These are phyloP conservation scores for Copidosoma aretas DNA, from an alignment of 2,888 invertebrate genomes.

Conservation along the genomic window DNA sequence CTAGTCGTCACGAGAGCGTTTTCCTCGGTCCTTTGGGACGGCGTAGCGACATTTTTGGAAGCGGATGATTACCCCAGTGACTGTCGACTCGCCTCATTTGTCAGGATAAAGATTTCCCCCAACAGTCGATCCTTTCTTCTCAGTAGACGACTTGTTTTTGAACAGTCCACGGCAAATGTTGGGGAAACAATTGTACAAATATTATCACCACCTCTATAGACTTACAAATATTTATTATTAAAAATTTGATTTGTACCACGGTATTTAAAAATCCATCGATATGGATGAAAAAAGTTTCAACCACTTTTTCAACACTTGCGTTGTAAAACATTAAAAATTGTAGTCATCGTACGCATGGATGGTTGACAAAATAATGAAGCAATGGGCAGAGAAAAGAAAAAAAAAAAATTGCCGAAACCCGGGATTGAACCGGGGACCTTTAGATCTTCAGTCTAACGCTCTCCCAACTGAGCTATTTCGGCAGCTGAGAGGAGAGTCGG, in stretches of 20 bases:
- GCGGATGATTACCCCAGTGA: constrained; percentile 36
- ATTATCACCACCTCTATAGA: too few species aligned
- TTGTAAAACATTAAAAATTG: not conserved
- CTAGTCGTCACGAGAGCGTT: constrained; percentile 12
- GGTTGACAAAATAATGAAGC: not conserved
- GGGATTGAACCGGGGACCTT: constrained; percentile 40
- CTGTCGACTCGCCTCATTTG: constrained; percentile 38
- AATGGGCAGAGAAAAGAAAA: constrained; percentile 12
- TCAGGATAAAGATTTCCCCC: constrained; percentile 34
- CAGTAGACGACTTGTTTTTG: not conserved
- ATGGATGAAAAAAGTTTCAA: too few species aligned
- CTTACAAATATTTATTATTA: too few species aligned
- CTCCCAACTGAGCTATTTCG: constrained; percentile 40
- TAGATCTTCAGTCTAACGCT: constrained; percentile 39
- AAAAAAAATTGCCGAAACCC: constrained; percentile 32
- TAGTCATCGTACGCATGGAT: too few species aligned
- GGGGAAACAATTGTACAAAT: too few species aligned
- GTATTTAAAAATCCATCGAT: too few species aligned
- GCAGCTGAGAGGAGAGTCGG: not conserved
- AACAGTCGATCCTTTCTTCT: constrained; percentile 11
- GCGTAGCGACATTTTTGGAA: constrained; percentile 37
- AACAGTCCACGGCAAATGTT: too few species aligned
- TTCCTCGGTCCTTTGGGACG: constrained; percentile 8
- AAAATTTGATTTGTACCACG: too few species aligned
- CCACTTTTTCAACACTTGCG: too few species aligned